Conservation (phyloP, 2,797 vertebrate species). For the Sebastes reedi region DNA sequence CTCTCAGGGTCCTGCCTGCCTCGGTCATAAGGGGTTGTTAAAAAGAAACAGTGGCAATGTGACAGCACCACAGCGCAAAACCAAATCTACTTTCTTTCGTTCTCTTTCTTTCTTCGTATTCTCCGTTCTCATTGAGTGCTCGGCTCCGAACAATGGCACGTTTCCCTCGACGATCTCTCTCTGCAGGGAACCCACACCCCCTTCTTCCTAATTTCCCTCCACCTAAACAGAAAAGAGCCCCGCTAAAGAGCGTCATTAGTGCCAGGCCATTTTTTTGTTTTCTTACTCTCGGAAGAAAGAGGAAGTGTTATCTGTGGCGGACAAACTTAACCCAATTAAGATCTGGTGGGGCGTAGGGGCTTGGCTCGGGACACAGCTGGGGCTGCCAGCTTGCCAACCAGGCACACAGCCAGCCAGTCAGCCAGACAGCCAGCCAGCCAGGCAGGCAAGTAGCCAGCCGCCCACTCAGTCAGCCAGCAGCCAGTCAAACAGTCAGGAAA, state of each 20-base stretch:
- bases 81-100: conserved; percentile 57
- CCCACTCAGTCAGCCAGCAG: conserved; percentile 50
- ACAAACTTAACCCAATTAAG: conserved; percentile 91
- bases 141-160: conserved; percentile 74
- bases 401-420: conserved; percentile 60
- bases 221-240: conserved; percentile 83
- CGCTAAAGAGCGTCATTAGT: conserved; percentile 84
- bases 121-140: conserved; percentile 55
- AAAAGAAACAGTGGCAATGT: conserved; percentile 60
- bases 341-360: conserved; percentile 82
- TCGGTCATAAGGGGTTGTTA: conserved; percentile 36
- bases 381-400: conserved; percentile 73
- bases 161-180: conserved; percentile 75
- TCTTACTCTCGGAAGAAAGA: conserved; percentile 84
- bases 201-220: conserved; percentile 82
- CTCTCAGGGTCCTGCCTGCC: conserved; percentile 38
- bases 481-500: conserved; percentile 47
- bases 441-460: conserved; percentile 46
- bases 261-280: conserved; percentile 74
- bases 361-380: conserved; percentile 76
- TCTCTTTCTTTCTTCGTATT: conserved; percentile 57
- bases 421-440: conserved; percentile 52
- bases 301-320: conserved; percentile 88
- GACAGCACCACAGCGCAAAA: conserved; percentile 44
- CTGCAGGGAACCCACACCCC: conserved; percentile 77